These are phyloP conservation scores for Dynastes grantii DNA, from an alignment of 2,888 invertebrate genomes.

Conservation along the genomic window DNA sequence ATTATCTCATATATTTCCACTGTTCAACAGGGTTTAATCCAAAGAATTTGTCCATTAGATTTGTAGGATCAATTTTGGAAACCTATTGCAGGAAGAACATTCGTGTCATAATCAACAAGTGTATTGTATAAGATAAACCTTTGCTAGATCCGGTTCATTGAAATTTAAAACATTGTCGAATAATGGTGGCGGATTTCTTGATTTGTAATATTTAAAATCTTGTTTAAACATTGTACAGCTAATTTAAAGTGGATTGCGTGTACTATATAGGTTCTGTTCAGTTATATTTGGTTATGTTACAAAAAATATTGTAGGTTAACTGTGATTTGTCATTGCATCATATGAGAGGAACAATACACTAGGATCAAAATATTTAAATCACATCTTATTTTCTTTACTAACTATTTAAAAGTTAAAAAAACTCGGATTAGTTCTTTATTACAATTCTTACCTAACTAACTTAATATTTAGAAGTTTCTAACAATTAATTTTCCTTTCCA, in stretches of 20 bases:
- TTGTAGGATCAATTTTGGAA: constrained; percentile 44
- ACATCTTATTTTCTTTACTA: too few relatives aligned
- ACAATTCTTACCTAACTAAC: too few relatives aligned
- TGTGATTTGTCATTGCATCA: too few relatives aligned
- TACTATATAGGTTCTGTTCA: not conserved
- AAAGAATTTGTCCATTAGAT: constrained; percentile 58
- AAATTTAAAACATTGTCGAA: constrained; percentile 78
- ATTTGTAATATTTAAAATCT: constrained; percentile 86
- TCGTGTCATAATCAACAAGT: not conserved
- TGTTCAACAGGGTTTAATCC: constrained; percentile 70
- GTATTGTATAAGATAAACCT: constrained; percentile 31
- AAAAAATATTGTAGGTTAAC: too few relatives aligned
- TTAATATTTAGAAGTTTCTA: too few relatives aligned
- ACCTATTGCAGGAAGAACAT: constrained; percentile 34
- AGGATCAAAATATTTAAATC: too few relatives aligned
- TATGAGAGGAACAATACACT: too few relatives aligned
- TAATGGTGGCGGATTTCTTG: constrained; percentile 78
- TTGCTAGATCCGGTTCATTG: constrained; percentile 59
- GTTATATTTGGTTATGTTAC: too few relatives aligned
- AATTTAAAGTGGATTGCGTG: not conserved
- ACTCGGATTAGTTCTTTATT: too few relatives aligned
- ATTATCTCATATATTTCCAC: constrained; percentile 79
- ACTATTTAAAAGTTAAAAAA: too few relatives aligned
- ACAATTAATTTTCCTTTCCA: too few relatives aligned
- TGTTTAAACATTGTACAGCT: constrained; percentile 76